phyloP scores from a whole-genome alignment of 2,888 invertebrate species.

The Melanostoma mellinum region DNA sequence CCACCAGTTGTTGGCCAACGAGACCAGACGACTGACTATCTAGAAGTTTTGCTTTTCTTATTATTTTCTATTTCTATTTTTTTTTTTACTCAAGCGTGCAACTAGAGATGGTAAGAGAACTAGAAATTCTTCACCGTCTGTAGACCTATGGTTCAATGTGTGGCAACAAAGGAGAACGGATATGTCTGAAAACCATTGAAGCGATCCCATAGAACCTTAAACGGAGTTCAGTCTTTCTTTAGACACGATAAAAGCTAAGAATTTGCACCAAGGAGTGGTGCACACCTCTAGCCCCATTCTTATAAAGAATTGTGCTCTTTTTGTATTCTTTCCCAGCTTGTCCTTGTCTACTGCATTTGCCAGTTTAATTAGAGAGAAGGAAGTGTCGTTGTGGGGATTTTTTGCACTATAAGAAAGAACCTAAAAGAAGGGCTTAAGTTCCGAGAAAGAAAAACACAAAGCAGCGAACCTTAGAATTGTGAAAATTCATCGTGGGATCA shows the following conservation, averaged over 20 bases:
- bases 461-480: conserved; percentile 26
- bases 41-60: conserved; percentile 42
- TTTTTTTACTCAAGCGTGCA: background rate
- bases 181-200: conserved; percentile 24
- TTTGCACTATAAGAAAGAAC: conserved; percentile 14
- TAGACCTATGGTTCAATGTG: conserved; percentile 29
- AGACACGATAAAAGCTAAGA: conserved; percentile 32
- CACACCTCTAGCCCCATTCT: conserved; percentile 20
- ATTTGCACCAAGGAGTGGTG: conserved; percentile 35
- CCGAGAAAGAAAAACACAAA: conserved; percentile 18
- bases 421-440: conserved; percentile 30
- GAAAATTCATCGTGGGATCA: conserved; percentile 49
- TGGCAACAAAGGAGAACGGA: conserved; percentile 58
- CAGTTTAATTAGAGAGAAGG: conserved; percentile 47
- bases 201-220: conserved; percentile 23
- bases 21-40: conserved; percentile 2
- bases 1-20: background rate
- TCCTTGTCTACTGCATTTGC: conserved; percentile 33
- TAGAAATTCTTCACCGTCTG: conserved; percentile 22
- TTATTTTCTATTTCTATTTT: background rate
- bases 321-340: conserved; percentile 22
- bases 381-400: conserved; percentile 55
- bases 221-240: conserved; percentile 9
- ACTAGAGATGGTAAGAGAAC: background rate
- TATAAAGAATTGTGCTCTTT: background rate